A percentile compares a stretch with the other conserved stretches of the same genome.
Evolutionary conservation across 2,888 invertebrate species (phyloP).

Genomic region (Drosophila vallismaia): DNA sequence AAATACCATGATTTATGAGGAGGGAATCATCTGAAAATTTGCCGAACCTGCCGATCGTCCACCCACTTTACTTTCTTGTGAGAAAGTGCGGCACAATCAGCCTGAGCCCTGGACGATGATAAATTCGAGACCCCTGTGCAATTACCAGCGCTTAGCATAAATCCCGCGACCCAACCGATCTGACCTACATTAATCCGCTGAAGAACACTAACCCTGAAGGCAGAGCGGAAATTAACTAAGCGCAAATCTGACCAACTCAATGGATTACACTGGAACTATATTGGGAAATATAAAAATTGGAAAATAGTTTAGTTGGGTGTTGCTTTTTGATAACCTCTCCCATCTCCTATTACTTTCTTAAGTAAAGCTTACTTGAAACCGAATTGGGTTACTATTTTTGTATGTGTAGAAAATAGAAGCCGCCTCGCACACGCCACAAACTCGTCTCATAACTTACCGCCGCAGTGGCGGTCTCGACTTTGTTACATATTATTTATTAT

Average conservation of each 20-base stretch:
- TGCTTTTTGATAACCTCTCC: no score
- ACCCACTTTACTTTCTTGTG: slow-evolving; percentile 64
- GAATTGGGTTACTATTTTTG: neutral
- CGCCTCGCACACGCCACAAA: slow-evolving; percentile 60
- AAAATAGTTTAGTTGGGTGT: no score
- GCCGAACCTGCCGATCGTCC: slow-evolving; percentile 38
- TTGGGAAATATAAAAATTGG: neutral
- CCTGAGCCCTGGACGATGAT: slow-evolving; percentile 34
- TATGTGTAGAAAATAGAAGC: slow-evolving; percentile 34
- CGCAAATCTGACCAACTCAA: slow-evolving; percentile 29
- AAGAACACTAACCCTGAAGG: slow-evolving; percentile 60
- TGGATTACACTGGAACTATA: slow-evolving; percentile 17
- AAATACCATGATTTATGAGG: slow-evolving; percentile 62
- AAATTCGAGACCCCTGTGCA: slow-evolving; percentile 46
- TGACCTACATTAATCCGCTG: slow-evolving; percentile 69
- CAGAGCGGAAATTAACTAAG: slow-evolving; percentile 66
- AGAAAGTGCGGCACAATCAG: slow-evolving; percentile 54
- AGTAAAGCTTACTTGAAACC: neutral
- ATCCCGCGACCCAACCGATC: slow-evolving; percentile 46
- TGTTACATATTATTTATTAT: slow-evolving; percentile 75
- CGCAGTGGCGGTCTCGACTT: slow-evolving; percentile 62
- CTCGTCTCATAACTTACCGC: slow-evolving; percentile 65
- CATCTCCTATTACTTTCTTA: neutral
- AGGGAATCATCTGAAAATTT: slow-evolving; percentile 58
- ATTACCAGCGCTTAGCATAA: slow-evolving; percentile 56